Conservation (phyloP, 2,888 invertebrate species). For the Xylophagus ater region DNA sequence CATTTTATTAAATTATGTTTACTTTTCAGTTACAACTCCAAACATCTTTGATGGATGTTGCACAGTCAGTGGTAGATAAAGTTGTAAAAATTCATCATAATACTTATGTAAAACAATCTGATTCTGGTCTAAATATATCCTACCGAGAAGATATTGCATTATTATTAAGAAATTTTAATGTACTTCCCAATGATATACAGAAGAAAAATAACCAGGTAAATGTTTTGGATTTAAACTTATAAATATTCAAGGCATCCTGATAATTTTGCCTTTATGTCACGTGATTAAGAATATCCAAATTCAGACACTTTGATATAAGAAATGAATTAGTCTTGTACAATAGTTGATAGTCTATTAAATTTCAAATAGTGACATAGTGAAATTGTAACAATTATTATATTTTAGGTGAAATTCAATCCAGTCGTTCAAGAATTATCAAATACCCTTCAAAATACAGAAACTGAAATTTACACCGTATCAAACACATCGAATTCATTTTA, state of each 20-base stretch:
- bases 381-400: too few species aligned
- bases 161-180: constrained; percentile 76
- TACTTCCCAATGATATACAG: constrained; percentile 54
- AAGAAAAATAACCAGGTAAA: constrained; percentile 16
- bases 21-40: constrained; percentile 57
- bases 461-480: constrained; percentile 22
- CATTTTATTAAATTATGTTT: constrained; percentile 2
- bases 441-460: constrained; percentile 31
- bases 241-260: too few species aligned
- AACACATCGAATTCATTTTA: constrained; percentile 15
- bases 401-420: constrained; percentile 50
- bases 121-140: constrained; percentile 4
- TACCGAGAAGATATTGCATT: constrained; percentile 70
- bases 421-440: constrained; percentile 46
- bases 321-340: too few species aligned
- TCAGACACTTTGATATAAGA: too few species aligned
- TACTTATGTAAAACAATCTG: constrained; percentile 49
- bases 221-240: too few species aligned
- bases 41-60: constrained; percentile 66
- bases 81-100: constrained; percentile 75
- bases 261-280: too few species aligned
- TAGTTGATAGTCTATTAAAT: too few species aligned
- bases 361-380: too few species aligned
- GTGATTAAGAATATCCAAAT: too few species aligned
- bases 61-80: constrained; percentile 76